Evolutionary conservation across 2,797 vertebrate species (phyloP).

Genomic region (Phalloptychus januarius): DNA sequence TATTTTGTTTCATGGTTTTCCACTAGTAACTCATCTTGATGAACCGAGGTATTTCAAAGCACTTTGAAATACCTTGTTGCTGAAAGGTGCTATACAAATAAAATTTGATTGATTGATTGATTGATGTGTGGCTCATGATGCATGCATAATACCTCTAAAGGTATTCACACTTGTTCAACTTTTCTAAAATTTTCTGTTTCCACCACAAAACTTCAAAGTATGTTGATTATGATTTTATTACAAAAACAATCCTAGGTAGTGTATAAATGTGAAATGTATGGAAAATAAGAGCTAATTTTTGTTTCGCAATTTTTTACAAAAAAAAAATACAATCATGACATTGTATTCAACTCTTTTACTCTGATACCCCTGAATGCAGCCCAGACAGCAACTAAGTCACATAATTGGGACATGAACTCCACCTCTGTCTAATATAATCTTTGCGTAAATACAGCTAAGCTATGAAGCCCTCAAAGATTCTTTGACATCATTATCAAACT

Average conservation of each 20-base stretch:
- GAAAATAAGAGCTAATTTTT: background rate
- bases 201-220: background rate
- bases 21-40: slow-evolving; percentile 13
- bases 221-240: background rate
- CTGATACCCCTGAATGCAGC: background rate
- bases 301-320: background rate
- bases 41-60: background rate
- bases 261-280: background rate
- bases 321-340: background rate
- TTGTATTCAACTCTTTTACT: background rate
- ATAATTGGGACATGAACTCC: background rate
- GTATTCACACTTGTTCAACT: background rate
- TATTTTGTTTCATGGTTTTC: slow-evolving; percentile 25
- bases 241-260: background rate
- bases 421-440: background rate
- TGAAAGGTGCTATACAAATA: too few species aligned
- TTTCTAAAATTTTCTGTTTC: background rate
- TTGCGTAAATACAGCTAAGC: background rate
- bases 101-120: too few species aligned
- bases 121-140: background rate
- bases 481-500: background rate
- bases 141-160: background rate
- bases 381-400: background rate
- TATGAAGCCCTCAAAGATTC: background rate
- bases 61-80: too few species aligned